Evolutionary conservation across 1,140 invertebrate species (phyloP), one percentile per base, ranked within the genome.

Genomic region (Carposina sasakii): DNA sequence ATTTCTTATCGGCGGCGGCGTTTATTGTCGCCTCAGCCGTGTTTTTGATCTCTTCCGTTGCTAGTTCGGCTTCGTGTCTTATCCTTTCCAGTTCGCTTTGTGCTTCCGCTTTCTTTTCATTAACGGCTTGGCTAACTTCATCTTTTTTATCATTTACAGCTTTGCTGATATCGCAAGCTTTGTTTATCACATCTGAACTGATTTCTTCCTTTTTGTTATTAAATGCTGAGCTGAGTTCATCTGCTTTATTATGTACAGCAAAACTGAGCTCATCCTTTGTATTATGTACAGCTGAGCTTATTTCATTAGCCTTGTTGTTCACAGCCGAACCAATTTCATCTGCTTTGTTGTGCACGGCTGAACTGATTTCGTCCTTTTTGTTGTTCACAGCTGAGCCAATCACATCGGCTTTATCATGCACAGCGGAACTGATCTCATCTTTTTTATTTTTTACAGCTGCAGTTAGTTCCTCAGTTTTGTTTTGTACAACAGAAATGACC

Each of bases 31-130:
- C 71, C 58, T 82, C 79, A 0, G 77, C 79, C 4, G 71, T 59
- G 60, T 66, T 67, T 56, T 76, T 81, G 12, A 83, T 83, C 54
- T 81, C 65, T 12, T 83, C 73, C 0, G 79, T 76, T 0, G 79
- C 68, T 5, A 60, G 52, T 67, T 81, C 75, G 1, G 77, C 77
- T 46, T 81, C 76, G 52, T 74, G 63, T 33, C 70, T 67, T 69
- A 83, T 81, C 59, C 67, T 71, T 17, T 74, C 71, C 8, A 81
- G 41, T 54, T 81, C 67, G 10, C 60, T 67, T 42, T 65, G 62
- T n/a, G 73, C 67, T 16, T n/a, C 61, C 61, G 4, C 63, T 45
- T 50, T 47, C 36, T 33, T n/a, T n/a, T n/a, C n/a, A n/a, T n/a
- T n/a, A n/a, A n/a, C n/a, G n/a, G n/a, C n/a, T n/a, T n/a, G n/a